These are phyloP conservation scores for Vireo griseus DNA, from an alignment of 2,797 vertebrate genomes.

Conservation along the genomic window DNA sequence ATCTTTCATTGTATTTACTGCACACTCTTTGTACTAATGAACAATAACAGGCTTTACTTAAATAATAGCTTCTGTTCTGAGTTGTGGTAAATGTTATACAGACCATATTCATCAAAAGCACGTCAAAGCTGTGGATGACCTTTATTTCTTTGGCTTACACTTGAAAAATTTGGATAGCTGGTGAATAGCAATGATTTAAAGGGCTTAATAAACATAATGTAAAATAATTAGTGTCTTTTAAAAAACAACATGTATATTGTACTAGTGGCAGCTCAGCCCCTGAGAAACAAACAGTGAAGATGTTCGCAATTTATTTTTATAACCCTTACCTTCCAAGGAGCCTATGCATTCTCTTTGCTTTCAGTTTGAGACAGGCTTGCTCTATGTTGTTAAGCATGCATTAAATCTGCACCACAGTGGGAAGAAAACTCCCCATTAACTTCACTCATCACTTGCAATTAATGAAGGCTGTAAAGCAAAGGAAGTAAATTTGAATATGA, in stretches of 20 bases:
- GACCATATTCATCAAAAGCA: constrained; percentile 67
- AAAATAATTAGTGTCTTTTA: constrained; percentile 52
- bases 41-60: constrained; percentile 73
- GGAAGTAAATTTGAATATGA: constrained; percentile 23
- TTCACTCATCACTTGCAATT: constrained; percentile 43
- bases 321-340: background rate
- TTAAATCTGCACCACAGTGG: background rate
- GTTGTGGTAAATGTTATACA: constrained; percentile 59
- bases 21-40: constrained; percentile 78
- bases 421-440: constrained; percentile 42
- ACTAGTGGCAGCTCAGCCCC: background rate
- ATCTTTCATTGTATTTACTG: constrained; percentile 78
- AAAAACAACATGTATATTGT: background rate
- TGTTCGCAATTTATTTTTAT: constrained; percentile 16
- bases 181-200: constrained; percentile 38
- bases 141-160: constrained; percentile 58
- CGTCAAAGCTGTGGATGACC: constrained; percentile 16
- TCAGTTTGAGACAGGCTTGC: background rate
- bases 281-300: constrained; percentile 35
- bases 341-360: background rate
- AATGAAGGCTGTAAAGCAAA: constrained; percentile 4
- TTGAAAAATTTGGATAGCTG: constrained; percentile 37
- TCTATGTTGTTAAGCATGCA: background rate
- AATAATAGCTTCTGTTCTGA: constrained; percentile 69
- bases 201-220: constrained; percentile 56